Evolutionary conservation across 2,797 vertebrate species (phyloP).

Genomic region (Peromyscus attwateri): DNA sequence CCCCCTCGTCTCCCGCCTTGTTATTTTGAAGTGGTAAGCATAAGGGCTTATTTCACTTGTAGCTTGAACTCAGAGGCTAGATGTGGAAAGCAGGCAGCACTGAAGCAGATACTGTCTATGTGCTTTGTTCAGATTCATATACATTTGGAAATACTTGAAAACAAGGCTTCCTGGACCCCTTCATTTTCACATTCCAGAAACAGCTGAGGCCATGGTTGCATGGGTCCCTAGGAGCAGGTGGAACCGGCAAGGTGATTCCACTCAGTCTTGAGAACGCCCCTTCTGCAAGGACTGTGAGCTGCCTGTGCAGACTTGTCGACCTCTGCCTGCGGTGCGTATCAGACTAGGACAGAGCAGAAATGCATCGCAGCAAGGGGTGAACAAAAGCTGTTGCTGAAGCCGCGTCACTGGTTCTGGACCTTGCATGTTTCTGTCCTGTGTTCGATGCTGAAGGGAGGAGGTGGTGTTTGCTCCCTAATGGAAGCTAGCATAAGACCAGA

Average conservation of each 20-base stretch:
- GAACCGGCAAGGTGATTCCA: neutral
- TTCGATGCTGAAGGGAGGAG: slow-evolving; percentile 1
- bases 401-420: neutral
- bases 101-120: neutral
- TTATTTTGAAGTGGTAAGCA: neutral
- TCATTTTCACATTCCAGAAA: neutral
- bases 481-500: slow-evolving; percentile 79
- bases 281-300: neutral
- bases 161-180: neutral
- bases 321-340: neutral
- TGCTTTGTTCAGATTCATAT: neutral
- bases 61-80: neutral
- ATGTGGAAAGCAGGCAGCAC: neutral
- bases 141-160: neutral
- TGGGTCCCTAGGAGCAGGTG: neutral
- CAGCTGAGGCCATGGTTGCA: neutral
- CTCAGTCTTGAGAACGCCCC: neutral
- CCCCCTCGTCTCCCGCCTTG: accelerated
- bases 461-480: slow-evolving; percentile 65
- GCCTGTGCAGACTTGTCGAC: neutral
- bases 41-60: neutral
- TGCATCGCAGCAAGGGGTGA: neutral
- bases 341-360: neutral
- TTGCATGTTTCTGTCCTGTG: neutral
- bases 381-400: neutral